phyloP scores from a whole-genome alignment of 1,140 invertebrate genomes.

The Ceratosolen fusciceps region DNA sequence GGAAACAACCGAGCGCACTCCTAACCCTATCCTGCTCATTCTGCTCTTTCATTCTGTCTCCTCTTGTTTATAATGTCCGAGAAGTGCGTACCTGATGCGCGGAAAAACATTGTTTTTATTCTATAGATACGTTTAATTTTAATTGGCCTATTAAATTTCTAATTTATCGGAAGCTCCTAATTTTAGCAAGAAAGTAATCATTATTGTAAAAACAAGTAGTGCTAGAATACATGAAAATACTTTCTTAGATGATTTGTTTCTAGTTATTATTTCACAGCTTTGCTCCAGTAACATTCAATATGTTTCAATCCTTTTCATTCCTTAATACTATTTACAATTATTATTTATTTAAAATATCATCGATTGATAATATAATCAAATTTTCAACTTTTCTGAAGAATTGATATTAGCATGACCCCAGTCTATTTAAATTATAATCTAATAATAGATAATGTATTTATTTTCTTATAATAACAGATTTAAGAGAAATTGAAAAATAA shows the following conservation, averaged over 20 bases:
- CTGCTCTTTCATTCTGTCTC: constrained; percentile 26
- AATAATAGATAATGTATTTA: too few relatives aligned
- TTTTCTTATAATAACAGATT: too few relatives aligned
- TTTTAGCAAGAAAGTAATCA: constrained; percentile 33
- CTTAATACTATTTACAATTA: too few relatives aligned
- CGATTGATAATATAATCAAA: too few relatives aligned
- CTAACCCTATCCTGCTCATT: neutral
- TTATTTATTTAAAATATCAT: too few relatives aligned
- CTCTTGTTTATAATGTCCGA: constrained; percentile 33
- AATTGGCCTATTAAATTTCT: constrained; percentile 50
- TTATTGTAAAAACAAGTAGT: neutral
- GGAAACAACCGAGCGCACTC: neutral
- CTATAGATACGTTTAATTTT: constrained; percentile 45
- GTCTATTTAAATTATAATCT: too few relatives aligned
- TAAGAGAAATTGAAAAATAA: too few relatives aligned
- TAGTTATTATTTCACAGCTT: neutral
- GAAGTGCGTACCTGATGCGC: neutral
- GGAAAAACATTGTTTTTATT: constrained; percentile 32
- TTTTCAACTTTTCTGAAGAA: too few relatives aligned
- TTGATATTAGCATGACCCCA: too few relatives aligned
- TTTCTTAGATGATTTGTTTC: constrained; percentile 25
- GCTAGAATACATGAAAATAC: constrained; percentile 16
- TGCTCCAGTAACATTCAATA: neutral
- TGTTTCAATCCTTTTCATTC: too few relatives aligned
- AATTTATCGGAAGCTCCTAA: constrained; percentile 31